These are phyloP conservation scores for Microtus pennsylvanicus DNA, from an alignment of 2,113 vertebrate genomes.

Conservation along the genomic window DNA sequence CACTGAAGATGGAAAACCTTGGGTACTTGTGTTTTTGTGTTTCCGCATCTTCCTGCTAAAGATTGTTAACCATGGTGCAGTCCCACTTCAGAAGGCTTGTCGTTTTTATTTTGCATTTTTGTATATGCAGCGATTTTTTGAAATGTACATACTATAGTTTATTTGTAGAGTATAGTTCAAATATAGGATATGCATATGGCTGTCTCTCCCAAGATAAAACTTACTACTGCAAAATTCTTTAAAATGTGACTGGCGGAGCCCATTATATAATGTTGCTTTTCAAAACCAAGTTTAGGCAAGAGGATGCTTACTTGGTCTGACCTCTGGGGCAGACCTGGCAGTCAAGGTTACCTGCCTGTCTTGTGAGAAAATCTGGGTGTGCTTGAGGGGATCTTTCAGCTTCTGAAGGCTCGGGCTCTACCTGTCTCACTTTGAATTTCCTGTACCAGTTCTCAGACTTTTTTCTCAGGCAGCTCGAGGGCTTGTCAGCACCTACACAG, in stretches of 20 bases:
- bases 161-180: neutral
- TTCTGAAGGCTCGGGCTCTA: constrained; percentile 6
- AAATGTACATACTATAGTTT: neutral
- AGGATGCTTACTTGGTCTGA: neutral
- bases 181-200: neutral
- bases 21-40: neutral
- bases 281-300: neutral
- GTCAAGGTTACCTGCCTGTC: neutral
- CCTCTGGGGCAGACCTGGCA: neutral
- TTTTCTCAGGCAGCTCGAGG: neutral
- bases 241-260: neutral
- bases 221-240: constrained; percentile 2
- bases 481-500: neutral
- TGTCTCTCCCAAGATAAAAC: constrained; percentile 36
- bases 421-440: neutral
- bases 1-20: neutral
- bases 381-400: neutral
- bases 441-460: constrained; percentile 3
- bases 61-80: neutral
- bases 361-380: neutral
- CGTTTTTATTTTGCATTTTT: neutral
- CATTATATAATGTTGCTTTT: constrained; percentile 1
- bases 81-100: neutral
- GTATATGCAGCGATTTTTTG: neutral
- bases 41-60: neutral